Evolutionary conservation across 2,888 invertebrate genomes (phyloP).

Genomic region (Phymatocera aterrima): DNA sequence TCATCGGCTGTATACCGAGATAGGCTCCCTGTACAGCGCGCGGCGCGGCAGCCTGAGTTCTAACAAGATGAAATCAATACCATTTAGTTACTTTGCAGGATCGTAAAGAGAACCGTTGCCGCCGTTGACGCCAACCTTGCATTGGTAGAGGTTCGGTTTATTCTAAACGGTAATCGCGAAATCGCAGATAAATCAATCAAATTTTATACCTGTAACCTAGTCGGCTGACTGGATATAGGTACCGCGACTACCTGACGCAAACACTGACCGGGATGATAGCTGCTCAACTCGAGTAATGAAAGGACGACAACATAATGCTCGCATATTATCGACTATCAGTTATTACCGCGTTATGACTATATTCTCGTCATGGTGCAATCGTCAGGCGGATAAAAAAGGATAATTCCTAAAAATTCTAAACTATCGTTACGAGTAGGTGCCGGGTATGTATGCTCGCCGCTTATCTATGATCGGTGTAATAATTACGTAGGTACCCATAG

Average conservation of each 20-base stretch:
- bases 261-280: background rate
- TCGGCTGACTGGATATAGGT: background rate
- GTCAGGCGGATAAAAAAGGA: no score
- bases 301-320: background rate
- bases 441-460: background rate
- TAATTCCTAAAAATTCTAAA: background rate
- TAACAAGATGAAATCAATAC: background rate
- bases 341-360: background rate
- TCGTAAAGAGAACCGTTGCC: background rate
- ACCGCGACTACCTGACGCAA: no score
- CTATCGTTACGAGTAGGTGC: background rate
- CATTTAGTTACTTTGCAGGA: background rate
- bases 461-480: background rate
- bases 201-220: background rate
- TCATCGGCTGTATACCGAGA: background rate
- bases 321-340: background rate
- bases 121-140: background rate
- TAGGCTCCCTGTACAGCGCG: no score
- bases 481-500: background rate
- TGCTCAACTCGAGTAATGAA: conserved; percentile 1
- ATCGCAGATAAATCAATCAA: conserved; percentile 18
- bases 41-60: background rate
- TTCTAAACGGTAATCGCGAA: background rate
- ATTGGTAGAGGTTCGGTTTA: conserved; percentile 6
- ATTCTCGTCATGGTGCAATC: background rate